Evolutionary conservation across 2,797 vertebrate genomes (phyloP).

Genomic region (Xenops minutus): DNA sequence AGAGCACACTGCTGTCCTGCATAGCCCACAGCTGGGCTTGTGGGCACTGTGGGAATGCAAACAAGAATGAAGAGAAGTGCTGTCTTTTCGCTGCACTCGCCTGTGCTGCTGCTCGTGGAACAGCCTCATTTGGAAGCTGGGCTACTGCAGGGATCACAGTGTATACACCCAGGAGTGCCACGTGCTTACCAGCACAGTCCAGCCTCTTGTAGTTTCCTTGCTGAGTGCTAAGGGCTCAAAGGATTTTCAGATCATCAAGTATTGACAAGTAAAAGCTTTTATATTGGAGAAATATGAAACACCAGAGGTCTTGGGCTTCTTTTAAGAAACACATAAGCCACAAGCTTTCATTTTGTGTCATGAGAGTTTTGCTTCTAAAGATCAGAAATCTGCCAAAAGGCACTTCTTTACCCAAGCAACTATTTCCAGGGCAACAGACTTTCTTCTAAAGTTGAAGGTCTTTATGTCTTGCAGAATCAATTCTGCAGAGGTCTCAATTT

Average conservation of each 20-base stretch:
- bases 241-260: slow-evolving; percentile 51
- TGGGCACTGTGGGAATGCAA: neutral
- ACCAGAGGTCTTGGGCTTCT: slow-evolving; percentile 18
- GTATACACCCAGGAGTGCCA: neutral
- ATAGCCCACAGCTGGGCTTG: neutral
- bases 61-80: neutral
- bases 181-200: neutral
- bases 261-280: slow-evolving; percentile 61
- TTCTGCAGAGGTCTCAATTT: neutral
- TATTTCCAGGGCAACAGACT: slow-evolving; percentile 46
- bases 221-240: slow-evolving; percentile 16
- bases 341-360: slow-evolving; percentile 46
- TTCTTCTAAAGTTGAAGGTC: slow-evolving; percentile 22
- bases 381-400: slow-evolving; percentile 45
- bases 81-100: neutral
- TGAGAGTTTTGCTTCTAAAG: slow-evolving; percentile 52
- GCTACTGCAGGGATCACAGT: neutral
- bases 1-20: neutral
- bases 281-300: slow-evolving; percentile 40
- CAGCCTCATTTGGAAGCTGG: neutral
- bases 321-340: slow-evolving; percentile 51
- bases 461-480: slow-evolving; percentile 1
- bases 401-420: slow-evolving; percentile 23
- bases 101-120: neutral
- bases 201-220: slow-evolving; percentile 15